Percentiles rank a stretch among this genome's conserved stretches.
Evolutionary conservation across 2,113 vertebrate species (phyloP).

Genomic region (Erythrocercus mccallii): DNA sequence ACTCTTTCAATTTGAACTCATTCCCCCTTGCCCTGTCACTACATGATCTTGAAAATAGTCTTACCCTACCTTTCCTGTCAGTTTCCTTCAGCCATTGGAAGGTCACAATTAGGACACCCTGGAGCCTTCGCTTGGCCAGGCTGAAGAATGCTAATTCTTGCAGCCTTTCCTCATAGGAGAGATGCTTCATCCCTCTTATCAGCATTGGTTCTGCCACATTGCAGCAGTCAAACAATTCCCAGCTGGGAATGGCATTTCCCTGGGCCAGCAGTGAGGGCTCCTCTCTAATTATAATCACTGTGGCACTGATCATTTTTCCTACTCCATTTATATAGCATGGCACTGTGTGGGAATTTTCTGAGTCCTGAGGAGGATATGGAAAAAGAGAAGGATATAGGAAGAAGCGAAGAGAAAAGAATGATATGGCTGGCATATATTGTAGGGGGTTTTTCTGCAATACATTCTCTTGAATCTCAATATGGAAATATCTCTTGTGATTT

Average conservation of each 20-base stretch:
- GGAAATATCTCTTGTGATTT: background rate
- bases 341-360: background rate
- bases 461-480: background rate
- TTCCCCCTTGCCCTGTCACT: background rate
- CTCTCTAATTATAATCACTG: background rate
- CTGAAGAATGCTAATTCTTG: background rate
- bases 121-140: background rate
- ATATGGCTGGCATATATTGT: background rate
- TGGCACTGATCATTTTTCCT: background rate
- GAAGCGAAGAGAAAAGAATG: background rate
- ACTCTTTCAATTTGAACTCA: background rate
- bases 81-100: background rate
- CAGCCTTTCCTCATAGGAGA: background rate
- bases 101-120: background rate
- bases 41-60: background rate
- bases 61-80: background rate
- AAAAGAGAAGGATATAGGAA: background rate
- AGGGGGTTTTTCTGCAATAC: rapidly evolving
- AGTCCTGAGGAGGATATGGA: background rate
- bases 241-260: background rate
- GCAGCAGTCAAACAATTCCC: background rate
- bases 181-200: background rate
- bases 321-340: background rate
- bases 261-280: background rate
- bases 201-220: background rate